Base-by-base conservation (phyloP, 2,888 invertebrate species). In the Brenthis hecate region DNA sequence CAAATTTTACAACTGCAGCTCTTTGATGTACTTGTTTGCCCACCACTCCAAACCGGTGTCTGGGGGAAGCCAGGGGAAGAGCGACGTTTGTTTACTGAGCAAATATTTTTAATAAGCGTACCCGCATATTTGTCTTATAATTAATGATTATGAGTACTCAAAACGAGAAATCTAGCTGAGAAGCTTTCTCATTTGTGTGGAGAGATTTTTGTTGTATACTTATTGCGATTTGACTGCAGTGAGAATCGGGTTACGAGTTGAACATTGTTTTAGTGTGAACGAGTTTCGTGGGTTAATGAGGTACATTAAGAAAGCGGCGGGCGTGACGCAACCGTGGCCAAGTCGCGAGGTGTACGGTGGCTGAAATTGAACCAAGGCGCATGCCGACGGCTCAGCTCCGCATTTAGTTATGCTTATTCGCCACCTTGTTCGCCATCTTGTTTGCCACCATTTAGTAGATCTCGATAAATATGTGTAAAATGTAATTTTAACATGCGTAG, bases 21-120 rank as follows among this genome's bases (percentile, higher is more conserved):
- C 89, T 91, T 92, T 92, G 91, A 92, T 91, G 86, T 84, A 73
- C 73, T 74, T 87, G 78, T 91, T 89, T 90, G 81, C 84, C 70
- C 74, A 81, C 83, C 85, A 84, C 85, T 86, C 80, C 76, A 77
- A 75, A 76, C 84, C 84, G 83, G 73, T 73, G 75, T 74, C 73
- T 73, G 77, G 78, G 83, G 80, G 82, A 78, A 78, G 75, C 71
- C 63, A 56, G 54, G 76, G 76, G 72, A 77, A 78, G 75, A 78
- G 82, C 81, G 79, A 72, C 75, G 69, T 70, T 74, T 89, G 85
- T 91, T 89, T 89, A 77, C 83, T 74, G 75, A 73, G 81, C 79
- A 89, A 92, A 91, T 88, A 88, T 89, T 90, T 86, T 86, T 83
- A 83, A 88, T 88, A 86, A 87, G 80, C 81, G 78, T 78, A 76